phyloP scores from a whole-genome alignment of 2,888 invertebrate genomes.

The Hyalella azteca region DNA sequence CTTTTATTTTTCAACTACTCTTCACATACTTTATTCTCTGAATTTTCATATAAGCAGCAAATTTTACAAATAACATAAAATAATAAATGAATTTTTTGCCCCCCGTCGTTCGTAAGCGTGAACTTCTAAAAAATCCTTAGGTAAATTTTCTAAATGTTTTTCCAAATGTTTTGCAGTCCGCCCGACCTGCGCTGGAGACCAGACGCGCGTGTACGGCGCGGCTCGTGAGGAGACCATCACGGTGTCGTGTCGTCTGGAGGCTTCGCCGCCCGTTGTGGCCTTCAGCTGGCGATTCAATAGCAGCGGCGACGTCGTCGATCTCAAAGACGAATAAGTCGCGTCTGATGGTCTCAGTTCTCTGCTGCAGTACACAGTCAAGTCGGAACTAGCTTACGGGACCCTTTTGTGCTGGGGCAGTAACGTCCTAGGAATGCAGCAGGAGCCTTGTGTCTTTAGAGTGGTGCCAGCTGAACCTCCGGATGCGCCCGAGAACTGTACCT shows the following conservation, averaged over 20 bases:
- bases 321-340: slow-evolving; percentile 48
- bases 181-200: slow-evolving; percentile 52
- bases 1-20: no score
- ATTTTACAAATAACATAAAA: no score
- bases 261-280: slow-evolving; percentile 51
- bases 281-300: slow-evolving; percentile 58
- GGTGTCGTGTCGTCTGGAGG: slow-evolving; percentile 55
- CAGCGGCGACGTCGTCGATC: slow-evolving; percentile 55
- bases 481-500: slow-evolving; percentile 48
- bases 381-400: slow-evolving; percentile 77
- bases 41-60: no score
- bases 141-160: no score
- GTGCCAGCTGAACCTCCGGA: slow-evolving; percentile 68
- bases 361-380: slow-evolving; percentile 47
- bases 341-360: slow-evolving; percentile 46
- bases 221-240: slow-evolving; percentile 51
- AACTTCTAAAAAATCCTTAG: no score
- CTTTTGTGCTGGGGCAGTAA: slow-evolving; percentile 85
- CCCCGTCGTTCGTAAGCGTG: no score
- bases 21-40: no score
- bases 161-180: slow-evolving; percentile 49
- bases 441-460: slow-evolving; percentile 88
- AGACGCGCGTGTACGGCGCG: slow-evolving; percentile 56
- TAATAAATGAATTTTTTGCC: no score
- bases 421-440: slow-evolving; percentile 80